Evolutionary conservation across 2,113 vertebrate species (phyloP), one percentile per base, ranked within the genome.

Genomic region (Eulacestoma nigropectus): DNA sequence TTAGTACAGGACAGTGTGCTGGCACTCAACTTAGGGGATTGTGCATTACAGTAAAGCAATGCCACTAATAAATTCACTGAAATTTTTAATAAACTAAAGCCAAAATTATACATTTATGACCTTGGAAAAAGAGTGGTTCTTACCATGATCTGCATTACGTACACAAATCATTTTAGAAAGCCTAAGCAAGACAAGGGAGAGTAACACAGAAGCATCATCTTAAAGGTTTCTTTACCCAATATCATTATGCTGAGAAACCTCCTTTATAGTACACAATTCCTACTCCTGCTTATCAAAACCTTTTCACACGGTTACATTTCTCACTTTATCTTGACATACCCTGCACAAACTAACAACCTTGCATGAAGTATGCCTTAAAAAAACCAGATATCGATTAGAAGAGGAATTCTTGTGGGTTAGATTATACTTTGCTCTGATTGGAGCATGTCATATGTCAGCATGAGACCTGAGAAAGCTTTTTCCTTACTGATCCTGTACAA

Each of bases 251-350:
- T 50, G 44, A 79, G 53, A 94, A 79, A 83, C 10, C 22, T 49
- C 41, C 32, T 68, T 89, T n/a, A 68, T 1, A 92, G 39, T 27
- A 70, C 44, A 27, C 25, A 77, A 16, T 33, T 89, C 33, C 56
- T 50, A 57, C 37, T 67, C 44, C 69, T 62, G 65, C 65, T 87
- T 84, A 94, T 83, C 87, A 76, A 82, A 94, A 60, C 32, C 49
- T 69, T 90, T 56, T 79, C 30, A 64, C 62, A 56, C 14, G 17
- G 57, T 65, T 91, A 41, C 78, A 85, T 87, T 89, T 88, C 85
- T 94, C 74, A 72, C 72, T 90, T 89, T 60, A 91, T 79, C 96
- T 95, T 75, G 77, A 89, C 74, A 72, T 25, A 63, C 47, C 60
- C 52, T 13, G 30, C 33, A 81, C 67, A 90, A 96, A 80, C 70